Conservation (phyloP, 2,797 vertebrate species). For the Alauda arvensis region DNA sequence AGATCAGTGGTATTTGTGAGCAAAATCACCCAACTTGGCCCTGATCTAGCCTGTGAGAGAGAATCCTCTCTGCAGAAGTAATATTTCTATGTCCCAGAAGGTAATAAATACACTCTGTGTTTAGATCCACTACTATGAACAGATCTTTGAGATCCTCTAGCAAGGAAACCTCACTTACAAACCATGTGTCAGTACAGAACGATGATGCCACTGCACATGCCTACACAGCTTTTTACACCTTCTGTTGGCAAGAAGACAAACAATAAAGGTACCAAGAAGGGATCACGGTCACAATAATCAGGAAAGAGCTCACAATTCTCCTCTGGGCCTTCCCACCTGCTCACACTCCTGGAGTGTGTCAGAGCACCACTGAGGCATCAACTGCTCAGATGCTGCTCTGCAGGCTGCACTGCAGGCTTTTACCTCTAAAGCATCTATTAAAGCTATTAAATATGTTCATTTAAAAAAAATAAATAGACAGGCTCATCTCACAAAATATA, state of each 20-base stretch:
- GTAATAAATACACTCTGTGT: not conserved
- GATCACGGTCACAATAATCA: accelerated
- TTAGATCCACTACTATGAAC: not conserved
- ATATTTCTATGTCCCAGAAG: not conserved
- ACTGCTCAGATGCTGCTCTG: not conserved
- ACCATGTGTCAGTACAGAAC: not conserved
- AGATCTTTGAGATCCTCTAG: not conserved
- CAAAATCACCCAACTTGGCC: not conserved
- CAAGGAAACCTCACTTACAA: not conserved
- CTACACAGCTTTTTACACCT: not conserved
- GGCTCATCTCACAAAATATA: conserved; percentile 1
- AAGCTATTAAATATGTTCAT: not conserved
- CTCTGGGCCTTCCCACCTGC: not conserved
- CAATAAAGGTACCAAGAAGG: not conserved
- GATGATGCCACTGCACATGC: accelerated
- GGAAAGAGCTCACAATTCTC: not conserved
- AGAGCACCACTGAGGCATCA: not conserved
- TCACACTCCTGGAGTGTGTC: not conserved
- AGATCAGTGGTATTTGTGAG: not conserved
- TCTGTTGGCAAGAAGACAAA: not conserved
- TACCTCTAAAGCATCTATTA: not conserved
- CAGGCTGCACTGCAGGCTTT: not conserved
- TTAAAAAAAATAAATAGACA: not conserved
- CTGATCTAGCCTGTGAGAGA: not conserved
- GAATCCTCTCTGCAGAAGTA: not conserved